Conservation (phyloP, 1,140 invertebrate genomes). For the Drosophila chauvacae region DNA sequence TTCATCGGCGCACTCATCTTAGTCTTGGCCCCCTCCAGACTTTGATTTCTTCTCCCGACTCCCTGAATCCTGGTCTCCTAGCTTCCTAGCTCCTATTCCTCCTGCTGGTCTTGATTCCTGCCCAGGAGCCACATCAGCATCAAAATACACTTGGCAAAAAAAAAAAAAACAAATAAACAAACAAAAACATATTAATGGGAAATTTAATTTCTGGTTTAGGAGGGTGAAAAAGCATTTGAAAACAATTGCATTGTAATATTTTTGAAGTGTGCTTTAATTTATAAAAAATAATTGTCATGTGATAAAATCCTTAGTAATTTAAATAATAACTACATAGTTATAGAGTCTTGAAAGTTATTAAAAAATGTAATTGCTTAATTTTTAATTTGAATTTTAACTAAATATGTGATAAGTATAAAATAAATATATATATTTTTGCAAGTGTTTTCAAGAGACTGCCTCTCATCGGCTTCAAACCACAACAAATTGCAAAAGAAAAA, state of each 20-base stretch:
- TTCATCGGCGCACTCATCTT: constrained; percentile 26
- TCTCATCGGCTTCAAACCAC: constrained; percentile 50
- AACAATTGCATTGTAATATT: too few relatives aligned
- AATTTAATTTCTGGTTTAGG: too few relatives aligned
- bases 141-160: not conserved
- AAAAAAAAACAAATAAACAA: not conserved
- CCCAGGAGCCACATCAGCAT: constrained; percentile 28
- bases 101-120: constrained; percentile 1
- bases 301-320: too few relatives aligned
- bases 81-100: constrained; percentile 22
- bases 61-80: not conserved
- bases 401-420: too few relatives aligned
- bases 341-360: too few relatives aligned
- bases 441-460: constrained; percentile 11
- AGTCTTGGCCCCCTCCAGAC: not conserved
- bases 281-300: too few relatives aligned
- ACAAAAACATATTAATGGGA: too few relatives aligned
- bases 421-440: not conserved
- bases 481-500: constrained; percentile 71
- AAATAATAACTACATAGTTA: too few relatives aligned
- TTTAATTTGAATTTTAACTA: too few relatives aligned
- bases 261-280: too few relatives aligned
- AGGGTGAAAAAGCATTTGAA: too few relatives aligned
- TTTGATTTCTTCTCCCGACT: not conserved
- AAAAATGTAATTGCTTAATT: too few relatives aligned